Evolutionary conservation across 2,888 invertebrate genomes (phyloP).

Genomic region (Peribatodes rhomboidaria): DNA sequence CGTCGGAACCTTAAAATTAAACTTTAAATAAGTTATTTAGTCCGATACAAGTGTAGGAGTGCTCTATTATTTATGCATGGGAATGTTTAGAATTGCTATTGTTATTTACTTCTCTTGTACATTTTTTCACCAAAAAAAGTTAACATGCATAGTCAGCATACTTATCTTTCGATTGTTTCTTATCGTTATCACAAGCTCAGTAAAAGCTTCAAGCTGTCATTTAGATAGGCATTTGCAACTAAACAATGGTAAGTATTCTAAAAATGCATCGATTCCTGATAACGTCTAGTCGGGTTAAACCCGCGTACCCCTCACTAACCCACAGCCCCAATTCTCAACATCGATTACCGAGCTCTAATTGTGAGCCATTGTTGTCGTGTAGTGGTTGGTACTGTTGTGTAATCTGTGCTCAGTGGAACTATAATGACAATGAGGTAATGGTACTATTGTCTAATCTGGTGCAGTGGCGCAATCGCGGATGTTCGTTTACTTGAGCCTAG

Average conservation of each 20-base stretch:
- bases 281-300: no score
- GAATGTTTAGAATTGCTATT: no score
- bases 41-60: no score
- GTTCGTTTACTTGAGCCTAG: neutral
- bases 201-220: neutral
- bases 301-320: neutral
- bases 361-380: slow-evolving; percentile 9
- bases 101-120: no score
- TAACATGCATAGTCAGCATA: neutral
- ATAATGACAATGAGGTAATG: no score
- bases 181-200: neutral
- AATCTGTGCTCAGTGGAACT: neutral
- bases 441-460: neutral
- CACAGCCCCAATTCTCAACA: slow-evolving; percentile 14
- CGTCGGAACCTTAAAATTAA: no score
- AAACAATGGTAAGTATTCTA: neutral
- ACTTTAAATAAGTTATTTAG: no score
- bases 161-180: neutral
- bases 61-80: no score
- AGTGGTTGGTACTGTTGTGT: neutral
- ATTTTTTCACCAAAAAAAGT: no score
- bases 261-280: neutral
- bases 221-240: neutral
- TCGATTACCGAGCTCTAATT: slow-evolving; percentile 20
- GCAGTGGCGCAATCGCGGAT: slow-evolving; percentile 19